phyloP scores from a whole-genome alignment of 2,888 invertebrate genomes.

The Odontothrips loti region DNA sequence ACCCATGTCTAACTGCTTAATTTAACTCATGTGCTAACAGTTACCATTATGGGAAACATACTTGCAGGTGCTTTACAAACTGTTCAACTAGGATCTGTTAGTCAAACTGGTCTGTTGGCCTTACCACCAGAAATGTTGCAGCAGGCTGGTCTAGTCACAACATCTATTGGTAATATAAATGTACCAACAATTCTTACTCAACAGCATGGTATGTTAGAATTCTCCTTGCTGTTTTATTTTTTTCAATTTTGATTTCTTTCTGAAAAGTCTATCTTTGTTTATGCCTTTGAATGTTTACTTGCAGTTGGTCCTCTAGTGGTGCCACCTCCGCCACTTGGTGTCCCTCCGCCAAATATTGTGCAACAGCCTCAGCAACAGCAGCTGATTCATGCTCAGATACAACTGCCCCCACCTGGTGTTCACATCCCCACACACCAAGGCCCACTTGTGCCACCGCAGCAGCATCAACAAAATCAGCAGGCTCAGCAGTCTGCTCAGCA shows the following conservation, averaged over 20 bases:
- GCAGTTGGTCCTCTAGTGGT: slow-evolving; percentile 44
- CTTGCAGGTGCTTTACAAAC: slow-evolving; percentile 36
- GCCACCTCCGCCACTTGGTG: slow-evolving; percentile 45
- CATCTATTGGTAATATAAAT: background rate
- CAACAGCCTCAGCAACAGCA: slow-evolving; percentile 35
- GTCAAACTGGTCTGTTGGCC: slow-evolving; percentile 32
- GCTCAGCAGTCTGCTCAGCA: background rate
- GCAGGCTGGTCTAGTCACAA: slow-evolving; percentile 17
- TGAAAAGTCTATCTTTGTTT: slow-evolving; percentile 19
- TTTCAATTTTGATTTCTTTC: background rate
- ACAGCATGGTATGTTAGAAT: slow-evolving; percentile 27
- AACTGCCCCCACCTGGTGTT: slow-evolving; percentile 46
- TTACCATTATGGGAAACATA: background rate
- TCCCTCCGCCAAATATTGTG: slow-evolving; percentile 40
- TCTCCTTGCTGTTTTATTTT: background rate
- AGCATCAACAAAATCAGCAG: slow-evolving; percentile 39
- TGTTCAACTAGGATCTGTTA: slow-evolving; percentile 32
- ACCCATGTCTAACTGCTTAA: background rate
- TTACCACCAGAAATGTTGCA: slow-evolving; percentile 32
- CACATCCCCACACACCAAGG: slow-evolving; percentile 47
- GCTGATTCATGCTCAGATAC: slow-evolving; percentile 35
- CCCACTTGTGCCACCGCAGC: slow-evolving; percentile 44
- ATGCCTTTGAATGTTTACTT: slow-evolving; percentile 31
- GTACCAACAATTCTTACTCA: slow-evolving; percentile 1
- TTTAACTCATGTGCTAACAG: background rate